Base-by-base conservation (phyloP, 2,113 vertebrate species). In the Litocranius walleri region DNA sequence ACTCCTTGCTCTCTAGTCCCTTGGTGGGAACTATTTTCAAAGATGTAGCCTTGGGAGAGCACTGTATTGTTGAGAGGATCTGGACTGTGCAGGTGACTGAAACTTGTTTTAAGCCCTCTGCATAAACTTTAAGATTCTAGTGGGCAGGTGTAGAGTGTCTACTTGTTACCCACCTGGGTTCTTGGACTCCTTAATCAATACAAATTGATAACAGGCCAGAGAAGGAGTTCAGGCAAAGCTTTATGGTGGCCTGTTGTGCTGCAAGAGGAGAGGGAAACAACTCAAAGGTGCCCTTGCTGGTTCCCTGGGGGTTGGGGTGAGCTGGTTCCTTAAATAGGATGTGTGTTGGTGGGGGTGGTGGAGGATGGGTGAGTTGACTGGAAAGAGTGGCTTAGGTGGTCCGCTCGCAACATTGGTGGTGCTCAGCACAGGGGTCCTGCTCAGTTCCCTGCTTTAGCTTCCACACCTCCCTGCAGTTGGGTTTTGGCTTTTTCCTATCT, bases 201-300 rank as follows among this genome's bases (percentile, higher is more conserved):
- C 50, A 83, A 83, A 36, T 83, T 56, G 52, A 25, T 15, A 56
- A 56, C 33, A 56, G 30, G 50, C 50, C 50, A 15, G 81, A 83
- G 5, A 4, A 82, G 30, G 50, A 83, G 4, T 56, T 83, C 52
- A 36, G 50, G 81, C 50, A 54, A 56, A 13, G 6, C 33, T 83
- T 36, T 36, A 36, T 5, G 52, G 50, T 19, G 21, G 3, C 52
- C 19, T 2, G 12, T 36, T 6, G 4, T 54, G 33, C 7, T 0
- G 15, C 50, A 56, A 6, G 33, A 56, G 3, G 30, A 21, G 21
- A 36, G 50, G 33, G 7, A 83, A 83, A 56, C 12, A 83, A 27
- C 33, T 36, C 36, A 56, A 21, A 56, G 81, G 33, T 83, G 81
- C 7, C 52, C 33, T 83, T 27, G 33, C 50, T 83, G 8, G 30